Base-by-base conservation (phyloP, 1,140 invertebrate genomes). In the Halyomorpha halys region DNA sequence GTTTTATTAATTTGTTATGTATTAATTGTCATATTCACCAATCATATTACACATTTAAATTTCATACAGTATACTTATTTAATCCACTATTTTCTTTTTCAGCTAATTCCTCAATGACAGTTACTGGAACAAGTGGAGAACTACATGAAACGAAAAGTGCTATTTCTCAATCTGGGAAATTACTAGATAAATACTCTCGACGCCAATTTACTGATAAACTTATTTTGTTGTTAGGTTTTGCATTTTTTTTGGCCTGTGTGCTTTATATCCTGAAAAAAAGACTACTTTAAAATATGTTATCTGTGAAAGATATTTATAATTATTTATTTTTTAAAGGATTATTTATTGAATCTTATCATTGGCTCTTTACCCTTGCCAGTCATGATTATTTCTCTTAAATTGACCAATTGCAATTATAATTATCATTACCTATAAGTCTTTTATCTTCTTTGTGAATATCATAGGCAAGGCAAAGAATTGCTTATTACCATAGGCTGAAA, bases 191-290 rank as follows among this genome's bases (percentile, higher is more conserved):
- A 79, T 98, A 97, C 76, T 91, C 90, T 3, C 77, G 94, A 68
- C 76, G 94, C 30, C 94, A 98, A 78, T 86, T 93, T 61, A 98
- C 95, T 0, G 94, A 98, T 73, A 97, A 95, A 81, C 81, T 94
- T 53, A 78, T 97, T 0, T 83, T 97, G 66, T 85, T 90, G 65
- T 83, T 97, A 71, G 92, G 91, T 54, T 88, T 97, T 72, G 79
- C 85, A 2, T 95, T 98, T 77, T 98, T 97, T 74, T 80, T 95
- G 65, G 87, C 86, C 11, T 93, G 90, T 72, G 91, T 93, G 45
- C 79, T 93, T 66, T 97, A 95, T 72, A 91, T 97, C 71, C 78
- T 95, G 49, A 89, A 93, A 71, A 94, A 93, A 76, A 79, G 94
- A 71, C 71, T 96, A 27, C 91, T 93, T 77, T 90, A 79, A 78